Conservation (phyloP, 1,140 invertebrate genomes). For the Archivesica marissinica region DNA sequence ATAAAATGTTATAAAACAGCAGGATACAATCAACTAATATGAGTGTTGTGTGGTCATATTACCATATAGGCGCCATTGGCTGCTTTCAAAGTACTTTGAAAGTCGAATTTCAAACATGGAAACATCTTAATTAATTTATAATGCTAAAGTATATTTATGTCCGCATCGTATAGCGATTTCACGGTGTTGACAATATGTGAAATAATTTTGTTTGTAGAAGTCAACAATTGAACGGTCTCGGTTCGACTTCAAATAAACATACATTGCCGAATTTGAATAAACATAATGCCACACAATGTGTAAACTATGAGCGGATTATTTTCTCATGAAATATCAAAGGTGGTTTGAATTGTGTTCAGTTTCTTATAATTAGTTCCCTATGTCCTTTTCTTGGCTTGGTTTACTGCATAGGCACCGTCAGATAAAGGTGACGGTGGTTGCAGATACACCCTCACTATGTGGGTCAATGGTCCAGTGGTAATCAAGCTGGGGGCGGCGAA, state of each 20-base stretch:
- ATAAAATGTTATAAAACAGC: neutral
- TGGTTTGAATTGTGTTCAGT: no score
- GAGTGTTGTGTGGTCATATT: neutral
- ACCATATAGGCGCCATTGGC: constrained; percentile 8
- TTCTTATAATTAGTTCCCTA: no score
- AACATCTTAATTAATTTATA: constrained; percentile 9
- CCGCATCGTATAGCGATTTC: constrained; percentile 6
- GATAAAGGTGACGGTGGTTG: no score
- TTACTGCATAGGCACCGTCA: no score
- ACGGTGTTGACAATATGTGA: constrained; percentile 8
- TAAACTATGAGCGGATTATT: neutral
- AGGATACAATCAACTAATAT: neutral
- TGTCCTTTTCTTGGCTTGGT: no score
- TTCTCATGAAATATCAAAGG: constrained; percentile 3
- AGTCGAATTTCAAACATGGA: constrained; percentile 18
- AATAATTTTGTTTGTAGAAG: constrained; percentile 14
- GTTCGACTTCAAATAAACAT: constrained; percentile 20
- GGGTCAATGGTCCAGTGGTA: no score
- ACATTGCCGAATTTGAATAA: constrained; percentile 5
- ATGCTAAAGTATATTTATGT: neutral
- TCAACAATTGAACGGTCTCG: neutral
- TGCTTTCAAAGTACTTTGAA: neutral
- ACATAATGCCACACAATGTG: neutral
- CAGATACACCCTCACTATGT: no score
- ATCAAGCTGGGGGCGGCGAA: no score